Evolutionary conservation across 2,888 invertebrate genomes (phyloP), one percentile per base, ranked within the genome.

Genomic region (Carabus problematicus): DNA sequence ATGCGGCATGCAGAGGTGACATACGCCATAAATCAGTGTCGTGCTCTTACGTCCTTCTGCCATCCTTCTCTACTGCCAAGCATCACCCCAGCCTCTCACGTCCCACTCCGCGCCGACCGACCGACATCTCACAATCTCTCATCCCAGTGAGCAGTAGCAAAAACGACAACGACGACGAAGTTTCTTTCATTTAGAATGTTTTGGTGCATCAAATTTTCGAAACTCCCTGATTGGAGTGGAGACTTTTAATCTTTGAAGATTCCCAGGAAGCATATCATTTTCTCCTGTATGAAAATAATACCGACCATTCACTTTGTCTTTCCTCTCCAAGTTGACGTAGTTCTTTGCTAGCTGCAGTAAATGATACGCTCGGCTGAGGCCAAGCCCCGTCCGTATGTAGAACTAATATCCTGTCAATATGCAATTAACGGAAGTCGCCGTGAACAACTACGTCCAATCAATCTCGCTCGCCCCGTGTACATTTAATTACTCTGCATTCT

Each of bases 361-460:
- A 7, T 39, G 56, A 29, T 67, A 59, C 67, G 60, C 42, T 67
- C 60, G 60, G 42, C 40, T 29, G 18, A 39, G 7, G 67, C 67
- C 67, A 60, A 60, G 52, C 67, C 67, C 56, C 39, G 6, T 52
- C 54, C 52, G 60, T 60, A 67, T 67, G 66, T 66, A 68, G 60
- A 60, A 54, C 69, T 62, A 62, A 69, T 69, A 69, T 62, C 69
- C 69, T 62, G 69, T 69, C 69, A 62, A 69, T 69, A 69, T 55
- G 62, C 69, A 62, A 69, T 69, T 69, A 69, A 61, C 61, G 69
- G 69, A 69, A 69, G 69, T 69, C 56, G 54, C 49, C n/a, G n/a
- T n/a, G 62, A 55, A 68, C 49, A 42, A 52, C 67, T 49, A 54
- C 59, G 54, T 54, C 18, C 40, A 18, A 67, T 54, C 67, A 29